Evolutionary conservation across 2,888 invertebrate genomes (phyloP), one percentile per base, ranked within the genome.

Genomic region (Zhuqinia jingwanae): DNA sequence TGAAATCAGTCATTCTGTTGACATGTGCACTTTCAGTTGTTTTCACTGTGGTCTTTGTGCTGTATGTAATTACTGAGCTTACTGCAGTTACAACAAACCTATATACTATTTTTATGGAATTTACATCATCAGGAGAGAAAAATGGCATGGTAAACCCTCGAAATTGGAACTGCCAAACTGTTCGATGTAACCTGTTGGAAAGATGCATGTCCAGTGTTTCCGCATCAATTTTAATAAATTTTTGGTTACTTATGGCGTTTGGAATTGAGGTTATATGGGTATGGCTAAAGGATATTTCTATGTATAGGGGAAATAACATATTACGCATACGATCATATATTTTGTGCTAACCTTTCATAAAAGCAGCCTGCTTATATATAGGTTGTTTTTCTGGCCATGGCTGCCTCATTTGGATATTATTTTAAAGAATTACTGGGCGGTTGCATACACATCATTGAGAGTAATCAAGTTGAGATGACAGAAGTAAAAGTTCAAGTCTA

Each of bases 201-300:
- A n/a, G 65, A 25, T 50, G n/a, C 15, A 42, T 22, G 0, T 17
- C 65, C 1, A 83, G 25, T 20, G n/a, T 27, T 15, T 65, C 30
- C 8, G 83, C 77, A n/a, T 17, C 42, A 1, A 5, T 10, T 15
- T 0, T 84, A 1, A 17, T 84, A n/a, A 70, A 15, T 0, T 1
- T 78, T 42, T 85, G 77, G 77, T 20, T 78, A 1, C 0, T 47
- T 0, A 70, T 84, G 25, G 76, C 76, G 2, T 84, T 56, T 42
- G 53, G 58, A 10, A 68, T 84, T 10, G 83, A 84, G 42, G 25
- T 77, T 5, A 84, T 84, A 17, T 84, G 83, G 83, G 77, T 84
- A 15, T 1, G 6, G 50, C 2, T 8, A 50, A 17, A n/a, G n/a
- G n/a, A n/a, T n/a, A n/a, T n/a, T n/a, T n/a, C n/a, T n/a, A n/a